Evolutionary conservation across 2,797 vertebrate genomes (phyloP).

Genomic region (Paguma larvata): DNA sequence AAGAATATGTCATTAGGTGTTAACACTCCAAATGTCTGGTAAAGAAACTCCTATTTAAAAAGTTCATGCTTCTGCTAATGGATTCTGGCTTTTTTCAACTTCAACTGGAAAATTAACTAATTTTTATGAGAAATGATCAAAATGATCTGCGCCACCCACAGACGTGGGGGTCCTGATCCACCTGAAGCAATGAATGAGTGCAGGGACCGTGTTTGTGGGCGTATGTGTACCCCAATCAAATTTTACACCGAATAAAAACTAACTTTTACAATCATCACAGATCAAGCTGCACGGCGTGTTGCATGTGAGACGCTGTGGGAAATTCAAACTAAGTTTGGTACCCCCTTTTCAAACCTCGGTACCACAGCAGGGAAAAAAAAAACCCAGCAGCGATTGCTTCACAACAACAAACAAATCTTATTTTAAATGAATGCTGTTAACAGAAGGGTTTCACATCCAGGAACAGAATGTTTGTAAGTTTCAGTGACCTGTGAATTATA

Average conservation of each 20-base stretch:
- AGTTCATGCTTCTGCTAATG: constrained; percentile 15
- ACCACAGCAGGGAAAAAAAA: neutral
- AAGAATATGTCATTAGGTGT: constrained; percentile 44
- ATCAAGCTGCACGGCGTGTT: neutral
- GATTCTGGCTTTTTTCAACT: constrained; percentile 31
- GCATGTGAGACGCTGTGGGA: neutral
- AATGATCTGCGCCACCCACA: neutral
- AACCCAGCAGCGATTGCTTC: neutral
- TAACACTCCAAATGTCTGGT: constrained; percentile 26
- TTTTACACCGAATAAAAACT: neutral
- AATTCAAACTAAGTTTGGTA: neutral
- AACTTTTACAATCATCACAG: constrained; percentile 19
- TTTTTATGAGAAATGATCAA: constrained; percentile 57
- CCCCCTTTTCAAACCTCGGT: neutral
- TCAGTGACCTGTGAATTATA: constrained; percentile 43
- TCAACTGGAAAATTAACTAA: constrained; percentile 51
- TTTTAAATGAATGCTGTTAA: constrained; percentile 38
- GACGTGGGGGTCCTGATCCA: neutral
- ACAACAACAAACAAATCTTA: constrained; percentile 17
- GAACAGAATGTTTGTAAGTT: neutral
- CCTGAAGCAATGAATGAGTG: neutral
- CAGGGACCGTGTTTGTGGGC: neutral
- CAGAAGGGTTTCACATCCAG: neutral
- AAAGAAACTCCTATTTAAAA: constrained; percentile 33
- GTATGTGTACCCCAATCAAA: neutral